Conservation (phyloP, 53 echinoderm and acorn worm genomes). For the Patiria pectinifera region DNA sequence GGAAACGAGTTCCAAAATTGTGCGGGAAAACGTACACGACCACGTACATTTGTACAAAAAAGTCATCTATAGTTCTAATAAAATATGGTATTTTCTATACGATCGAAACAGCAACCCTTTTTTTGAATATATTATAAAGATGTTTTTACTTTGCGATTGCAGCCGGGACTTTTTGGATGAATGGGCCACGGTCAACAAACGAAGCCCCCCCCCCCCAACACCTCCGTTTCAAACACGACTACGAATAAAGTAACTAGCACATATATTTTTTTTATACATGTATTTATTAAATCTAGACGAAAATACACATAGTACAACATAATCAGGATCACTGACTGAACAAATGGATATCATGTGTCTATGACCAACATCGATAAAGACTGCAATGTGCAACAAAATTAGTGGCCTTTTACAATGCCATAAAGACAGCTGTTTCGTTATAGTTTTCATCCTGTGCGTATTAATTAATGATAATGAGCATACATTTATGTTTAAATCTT, state of each 20-base stretch:
- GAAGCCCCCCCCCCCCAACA: background rate
- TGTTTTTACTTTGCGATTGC: too few relatives aligned
- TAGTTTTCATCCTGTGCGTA: constrained; percentile 1
- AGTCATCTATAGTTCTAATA: too few relatives aligned
- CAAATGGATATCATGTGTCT: background rate
- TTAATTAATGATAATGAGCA: constrained; percentile 40
- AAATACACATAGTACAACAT: constrained; percentile 56
- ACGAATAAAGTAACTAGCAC: background rate
- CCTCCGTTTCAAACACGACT: background rate
- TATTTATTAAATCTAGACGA: constrained; percentile 58
- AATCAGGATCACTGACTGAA: constrained; percentile 32
- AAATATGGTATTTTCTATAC: too few relatives aligned
- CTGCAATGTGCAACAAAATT: background rate
- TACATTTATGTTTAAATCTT: background rate
- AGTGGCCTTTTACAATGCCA: constrained; percentile 3
- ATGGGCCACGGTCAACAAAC: too few relatives aligned
- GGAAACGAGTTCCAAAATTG: too few relatives aligned
- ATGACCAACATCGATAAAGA: background rate
- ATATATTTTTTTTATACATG: constrained; percentile 16
- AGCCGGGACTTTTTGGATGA: too few relatives aligned
- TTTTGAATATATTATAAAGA: too few relatives aligned
- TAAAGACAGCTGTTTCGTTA: background rate
- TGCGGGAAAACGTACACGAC: too few relatives aligned
- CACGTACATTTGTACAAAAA: too few relatives aligned
- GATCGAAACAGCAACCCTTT: too few relatives aligned